Conservation (phyloP, 2,797 vertebrate species). For the Sternarchorhynchus goeldii region DNA sequence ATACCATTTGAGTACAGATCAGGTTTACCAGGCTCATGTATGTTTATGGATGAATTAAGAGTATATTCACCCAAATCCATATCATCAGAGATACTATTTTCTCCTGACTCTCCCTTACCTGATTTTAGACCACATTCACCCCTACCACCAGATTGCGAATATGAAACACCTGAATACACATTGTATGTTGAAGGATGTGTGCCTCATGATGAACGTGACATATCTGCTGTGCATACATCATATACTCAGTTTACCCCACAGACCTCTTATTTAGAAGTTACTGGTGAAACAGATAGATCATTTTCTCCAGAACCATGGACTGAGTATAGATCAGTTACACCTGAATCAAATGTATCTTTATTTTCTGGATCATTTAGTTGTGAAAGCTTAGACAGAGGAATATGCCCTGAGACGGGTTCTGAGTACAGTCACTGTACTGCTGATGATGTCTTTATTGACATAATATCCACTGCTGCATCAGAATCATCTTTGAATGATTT, state of each 20-base stretch:
- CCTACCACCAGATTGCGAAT: constrained; percentile 47
- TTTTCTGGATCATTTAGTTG: constrained; percentile 62
- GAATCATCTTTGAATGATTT: constrained; percentile 49
- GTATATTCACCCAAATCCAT: constrained; percentile 65
- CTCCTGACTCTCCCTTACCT: constrained; percentile 62
- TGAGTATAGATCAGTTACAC: constrained; percentile 57
- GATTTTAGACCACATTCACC: constrained; percentile 59
- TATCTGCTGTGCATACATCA: constrained; percentile 25
- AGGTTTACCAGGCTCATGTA: constrained; percentile 37
- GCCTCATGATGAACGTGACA: not conserved
- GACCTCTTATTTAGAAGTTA: constrained; percentile 64
- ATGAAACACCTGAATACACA: constrained; percentile 23
- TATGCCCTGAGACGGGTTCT: constrained; percentile 54
- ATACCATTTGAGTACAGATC: constrained; percentile 46
- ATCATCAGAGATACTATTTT: constrained; percentile 57
- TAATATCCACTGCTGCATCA: constrained; percentile 52
- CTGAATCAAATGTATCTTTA: constrained; percentile 54
- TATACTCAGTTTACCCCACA: constrained; percentile 63
- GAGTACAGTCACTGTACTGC: constrained; percentile 36
- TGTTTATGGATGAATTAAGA: constrained; percentile 58
- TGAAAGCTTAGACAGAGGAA: constrained; percentile 62
- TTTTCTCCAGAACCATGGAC: constrained; percentile 56
- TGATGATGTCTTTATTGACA: constrained; percentile 44
- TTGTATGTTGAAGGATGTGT: constrained; percentile 23
- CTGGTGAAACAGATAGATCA: constrained; percentile 67